Evolutionary conservation across 2,888 invertebrate species (phyloP).

Genomic region (Bombylius discolor): DNA sequence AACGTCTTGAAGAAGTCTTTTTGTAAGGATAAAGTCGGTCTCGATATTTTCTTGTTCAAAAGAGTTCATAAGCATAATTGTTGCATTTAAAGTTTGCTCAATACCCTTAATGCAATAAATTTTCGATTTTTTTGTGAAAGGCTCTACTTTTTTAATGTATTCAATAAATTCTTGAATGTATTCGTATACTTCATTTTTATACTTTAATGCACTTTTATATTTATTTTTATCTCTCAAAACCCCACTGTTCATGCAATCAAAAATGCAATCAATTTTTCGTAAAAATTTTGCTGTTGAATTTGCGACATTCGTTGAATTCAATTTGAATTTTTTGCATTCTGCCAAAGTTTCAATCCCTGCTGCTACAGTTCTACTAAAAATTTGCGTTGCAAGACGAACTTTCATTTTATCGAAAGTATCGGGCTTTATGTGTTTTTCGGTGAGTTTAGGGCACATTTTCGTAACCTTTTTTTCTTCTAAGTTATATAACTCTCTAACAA

Average conservation of each 20-base stretch:
- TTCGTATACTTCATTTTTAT: no score
- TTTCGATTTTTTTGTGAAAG: no score
- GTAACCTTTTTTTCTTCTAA: background rate
- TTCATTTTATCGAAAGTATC: conserved; percentile 4
- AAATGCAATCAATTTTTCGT: conserved; percentile 1
- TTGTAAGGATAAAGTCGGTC: no score
- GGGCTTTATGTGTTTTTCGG: background rate
- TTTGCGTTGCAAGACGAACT: background rate
- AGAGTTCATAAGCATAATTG: no score
- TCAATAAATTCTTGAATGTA: no score
- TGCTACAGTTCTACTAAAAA: background rate
- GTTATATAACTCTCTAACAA: conserved; percentile 3
- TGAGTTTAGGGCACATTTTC: conserved; percentile 4
- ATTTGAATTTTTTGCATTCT: background rate
- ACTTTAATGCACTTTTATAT: no score
- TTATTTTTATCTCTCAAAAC: no score
- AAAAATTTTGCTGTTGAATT: background rate
- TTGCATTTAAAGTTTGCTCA: no score
- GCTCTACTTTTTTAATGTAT: no score
- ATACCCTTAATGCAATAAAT: no score
- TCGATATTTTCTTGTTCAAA: no score
- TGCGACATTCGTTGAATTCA: background rate
- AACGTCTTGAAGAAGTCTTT: no score
- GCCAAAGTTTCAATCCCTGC: background rate
- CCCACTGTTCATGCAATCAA: conserved; percentile 1